phyloP scores from a whole-genome alignment of 1,140 invertebrate genomes.

The Drosophila micromelanica region DNA sequence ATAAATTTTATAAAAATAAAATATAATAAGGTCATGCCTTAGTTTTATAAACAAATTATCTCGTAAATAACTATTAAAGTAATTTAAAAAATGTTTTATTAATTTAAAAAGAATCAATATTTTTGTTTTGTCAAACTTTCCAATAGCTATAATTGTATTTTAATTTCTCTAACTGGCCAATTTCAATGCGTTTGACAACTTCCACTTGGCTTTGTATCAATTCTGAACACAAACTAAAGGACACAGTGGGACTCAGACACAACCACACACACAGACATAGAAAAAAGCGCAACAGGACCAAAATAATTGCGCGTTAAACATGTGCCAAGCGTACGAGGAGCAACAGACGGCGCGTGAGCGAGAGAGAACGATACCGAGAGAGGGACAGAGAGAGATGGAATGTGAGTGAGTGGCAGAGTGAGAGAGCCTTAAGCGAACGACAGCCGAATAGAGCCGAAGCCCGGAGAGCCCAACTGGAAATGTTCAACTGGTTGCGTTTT shows the following conservation, averaged over 20 bases:
- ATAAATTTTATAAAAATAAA: too few relatives aligned
- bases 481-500: conserved; percentile 81
- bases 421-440: conserved; percentile 24
- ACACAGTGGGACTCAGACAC: conserved; percentile 27
- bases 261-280: conserved; percentile 28
- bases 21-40: too few relatives aligned
- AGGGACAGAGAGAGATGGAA: conserved; percentile 4
- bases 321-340: conserved; percentile 62
- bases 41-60: not conserved
- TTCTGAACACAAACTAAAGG: conserved; percentile 16
- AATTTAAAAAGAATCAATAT: not conserved
- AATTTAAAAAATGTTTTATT: not conserved
- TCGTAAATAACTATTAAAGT: not conserved
- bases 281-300: conserved; percentile 81
- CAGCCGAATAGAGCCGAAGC: conserved; percentile 59
- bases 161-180: conserved; percentile 19
- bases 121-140: not conserved
- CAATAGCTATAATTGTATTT: conserved; percentile 4
- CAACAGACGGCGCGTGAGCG: conserved; percentile 46
- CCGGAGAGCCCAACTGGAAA: conserved; percentile 61
- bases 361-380: not conserved
- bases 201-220: conserved; percentile 26
- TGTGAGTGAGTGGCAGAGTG: not conserved
- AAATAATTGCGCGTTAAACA: conserved; percentile 83
- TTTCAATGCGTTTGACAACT: conserved; percentile 37